Base-by-base conservation (phyloP, 1,140 invertebrate species). In the Meloidogyne chitwoodi region DNA sequence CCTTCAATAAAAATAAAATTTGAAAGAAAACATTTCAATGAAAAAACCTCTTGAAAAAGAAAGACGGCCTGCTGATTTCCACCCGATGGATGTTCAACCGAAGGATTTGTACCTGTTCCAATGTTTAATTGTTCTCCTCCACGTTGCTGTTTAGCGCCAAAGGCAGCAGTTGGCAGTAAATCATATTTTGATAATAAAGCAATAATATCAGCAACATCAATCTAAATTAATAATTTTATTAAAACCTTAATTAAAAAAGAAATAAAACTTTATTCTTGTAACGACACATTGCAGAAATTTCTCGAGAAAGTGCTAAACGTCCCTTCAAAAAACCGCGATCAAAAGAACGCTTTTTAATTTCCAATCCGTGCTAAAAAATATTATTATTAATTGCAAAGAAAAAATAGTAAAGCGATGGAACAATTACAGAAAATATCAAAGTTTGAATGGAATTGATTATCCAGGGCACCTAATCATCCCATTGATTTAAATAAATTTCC, bases 11-110 rank as follows among this genome's bases (percentile, higher is more conserved):
- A 41, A 66, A 38, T 10, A 66, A 67, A 67, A 56, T 69, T 63
- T n/a, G n/a, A 38, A 14, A 26, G 29, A 26, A 24, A 6, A 38
- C 4, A 8, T 38, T 10, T 0, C 4, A 38, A 69, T 12, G 38
- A 61, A 44, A 77, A 44, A 27, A 84, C 83, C 83, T 84, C 83
- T 38, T 84, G 83, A 68, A 84, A 84, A 3, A 84, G 62, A 56
- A 75, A 56, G 8, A 84, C 77, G 0, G 84, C 84, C 4, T 77
- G 41, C n/a, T 63, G 38, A 22, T 67, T 76, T 14, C 73, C 82
- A 22, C 26, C 26, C n/a, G 19, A 6, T 56, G 48, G 48, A 5
- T 56, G 48, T 56, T 56, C 48, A 6, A n/a, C 12, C 5, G 48
- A 56, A n/a, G 48, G 48, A 56, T n/a, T 24, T 34, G 27, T 12